Conservation (phyloP, 1,140 invertebrate genomes). For the Atta cephalotes region DNA sequence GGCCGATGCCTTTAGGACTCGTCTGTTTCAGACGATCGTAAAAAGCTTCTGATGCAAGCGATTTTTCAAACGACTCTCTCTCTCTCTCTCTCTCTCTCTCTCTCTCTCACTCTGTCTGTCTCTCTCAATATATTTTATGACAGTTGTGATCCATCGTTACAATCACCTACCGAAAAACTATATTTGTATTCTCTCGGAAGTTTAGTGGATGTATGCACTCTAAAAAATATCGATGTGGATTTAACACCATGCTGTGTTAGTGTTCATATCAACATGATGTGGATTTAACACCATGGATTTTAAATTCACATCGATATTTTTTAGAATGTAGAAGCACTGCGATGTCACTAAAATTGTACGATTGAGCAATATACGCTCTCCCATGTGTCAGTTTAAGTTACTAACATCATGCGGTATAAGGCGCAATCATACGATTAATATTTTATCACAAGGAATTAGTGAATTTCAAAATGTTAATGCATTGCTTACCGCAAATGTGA, state of each 20-base stretch:
- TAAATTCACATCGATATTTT: too few species aligned
- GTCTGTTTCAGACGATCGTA: slow-evolving; percentile 4
- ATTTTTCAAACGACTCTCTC: slow-evolving; percentile 1
- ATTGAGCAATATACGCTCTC: background rate
- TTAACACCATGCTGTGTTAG: too few species aligned
- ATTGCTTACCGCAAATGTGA: slow-evolving; percentile 13
- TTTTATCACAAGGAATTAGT: slow-evolving; percentile 47
- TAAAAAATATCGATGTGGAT: too few species aligned
- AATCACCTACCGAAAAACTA: background rate
- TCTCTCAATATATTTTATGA: slow-evolving; percentile 19
- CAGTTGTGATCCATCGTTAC: slow-evolving; percentile 11
- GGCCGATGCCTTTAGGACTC: background rate
- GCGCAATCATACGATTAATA: slow-evolving; percentile 20
- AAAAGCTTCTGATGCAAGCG: slow-evolving; percentile 14
- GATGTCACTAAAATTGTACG: background rate
- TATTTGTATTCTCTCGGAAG: background rate
- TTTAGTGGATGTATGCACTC: too few species aligned
- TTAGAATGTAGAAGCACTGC: background rate
- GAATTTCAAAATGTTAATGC: slow-evolving; percentile 10
- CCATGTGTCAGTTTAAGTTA: slow-evolving; percentile 7
- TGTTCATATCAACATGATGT: too few species aligned
- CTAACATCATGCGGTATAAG: background rate
- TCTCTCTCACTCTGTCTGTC: background rate
- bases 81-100: background rate
- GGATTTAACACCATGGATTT: too few species aligned